phyloP scores from a whole-genome alignment of 1,140 invertebrate genomes.

The Monochamus saltuarius region DNA sequence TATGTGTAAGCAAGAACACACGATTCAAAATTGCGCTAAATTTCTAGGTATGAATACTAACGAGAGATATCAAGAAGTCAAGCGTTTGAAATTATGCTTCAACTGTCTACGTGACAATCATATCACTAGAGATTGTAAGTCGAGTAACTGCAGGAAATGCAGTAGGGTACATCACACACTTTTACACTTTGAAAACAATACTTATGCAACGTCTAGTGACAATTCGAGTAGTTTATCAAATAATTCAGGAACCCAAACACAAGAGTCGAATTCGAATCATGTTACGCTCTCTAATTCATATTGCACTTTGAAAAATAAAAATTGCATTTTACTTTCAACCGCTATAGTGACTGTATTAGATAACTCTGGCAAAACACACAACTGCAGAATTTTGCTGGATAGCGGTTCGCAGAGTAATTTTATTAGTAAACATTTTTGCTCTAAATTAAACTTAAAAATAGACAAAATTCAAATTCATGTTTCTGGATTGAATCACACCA shows the following conservation, averaged over 20 bases:
- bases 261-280: background rate
- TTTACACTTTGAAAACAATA: conserved; percentile 4
- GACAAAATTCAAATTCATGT: conserved; percentile 6
- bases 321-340: conserved; percentile 18
- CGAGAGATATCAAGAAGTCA: conserved; percentile 8
- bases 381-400: conserved; percentile 25
- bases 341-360: conserved; percentile 16
- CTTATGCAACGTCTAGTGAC: too few relatives aligned
- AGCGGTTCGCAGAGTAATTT: conserved; percentile 24
- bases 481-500: conserved; percentile 6
- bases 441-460: background rate
- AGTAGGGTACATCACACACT: conserved; percentile 9
- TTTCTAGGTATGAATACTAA: conserved; percentile 10
- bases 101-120: conserved; percentile 17
- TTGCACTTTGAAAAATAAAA: background rate
- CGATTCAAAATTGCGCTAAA: conserved; percentile 5
- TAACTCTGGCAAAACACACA: background rate
- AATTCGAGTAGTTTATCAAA: background rate
- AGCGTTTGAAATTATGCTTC: conserved; percentile 4
- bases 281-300: background rate
- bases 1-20: conserved; percentile 11
- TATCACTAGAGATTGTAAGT: conserved; percentile 1
- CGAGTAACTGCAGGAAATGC: conserved; percentile 6
- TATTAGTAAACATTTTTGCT: conserved; percentile 14
- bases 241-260: background rate